Evolutionary conservation across 1,140 invertebrate species (phyloP), one percentile per base, ranked within the genome.

Genomic region (Panonychus citri): DNA sequence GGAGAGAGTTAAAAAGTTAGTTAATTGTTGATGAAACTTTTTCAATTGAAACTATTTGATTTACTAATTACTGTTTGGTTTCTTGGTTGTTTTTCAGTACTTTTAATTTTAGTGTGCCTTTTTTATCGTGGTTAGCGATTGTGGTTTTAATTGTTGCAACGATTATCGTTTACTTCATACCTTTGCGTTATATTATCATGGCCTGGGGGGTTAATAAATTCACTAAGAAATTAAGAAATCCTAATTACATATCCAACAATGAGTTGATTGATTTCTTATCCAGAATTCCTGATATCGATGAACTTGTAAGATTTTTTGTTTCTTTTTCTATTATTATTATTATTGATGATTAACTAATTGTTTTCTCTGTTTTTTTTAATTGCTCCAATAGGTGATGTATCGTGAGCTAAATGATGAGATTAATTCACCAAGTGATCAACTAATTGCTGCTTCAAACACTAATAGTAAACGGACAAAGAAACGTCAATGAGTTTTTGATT

Each of bases 201-300:
- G 75, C 78, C n/a, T 98, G 90, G 90, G 94, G 93, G 67, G 76
- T 94, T 25, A 91, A 94, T 71, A 97, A 97, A 72, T 97, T 98
- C 71, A 82, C 88, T 12, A 80, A 91, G 60, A 87, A 93, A 70
- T 76, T 98, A 55, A 67, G 96, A 39, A 75, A 87, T 59, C 93
- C 93, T 15, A 82, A 96, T 71, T 83, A 84, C 17, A 83, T 96
- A 69, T 85, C 88, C 17, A 98, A 97, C 69, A 97, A 97, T 72
- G 94, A 98, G 77, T 70, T 97, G 21, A 70, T 97, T 56, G 93
- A 99, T 73, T 81, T 95, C 63, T 72, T 99, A 56, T 93, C 89
- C 0, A 74, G 94, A 61, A 86, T 99, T 54, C 93, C 93, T 24
- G 89, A 93, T 55, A 57, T 40, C 2, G 56, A 60, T 19, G 49